Base-by-base conservation (phyloP, 2,113 vertebrate species). In the Grallaria varia region DNA sequence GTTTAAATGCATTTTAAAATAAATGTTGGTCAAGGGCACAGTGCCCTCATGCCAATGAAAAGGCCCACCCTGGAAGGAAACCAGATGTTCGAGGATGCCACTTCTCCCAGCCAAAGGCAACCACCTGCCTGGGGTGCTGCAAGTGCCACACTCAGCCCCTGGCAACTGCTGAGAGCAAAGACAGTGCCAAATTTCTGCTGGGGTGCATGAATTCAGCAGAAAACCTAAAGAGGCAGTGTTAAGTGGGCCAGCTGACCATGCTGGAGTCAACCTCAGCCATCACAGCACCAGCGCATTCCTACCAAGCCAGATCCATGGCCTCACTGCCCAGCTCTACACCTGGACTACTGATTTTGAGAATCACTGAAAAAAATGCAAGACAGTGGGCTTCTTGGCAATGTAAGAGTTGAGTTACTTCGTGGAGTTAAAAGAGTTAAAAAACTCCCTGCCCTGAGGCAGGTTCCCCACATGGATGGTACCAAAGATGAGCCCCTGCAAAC, bases 201-300 rank as follows among this genome's bases (percentile, higher is more conserved):
- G 16, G 50, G 75, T 28, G n/a, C 1, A 1, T 47, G 33, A 39
- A 30, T n/a, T 2, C 0, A 58, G 28, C 15, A 66, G 18, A 79
- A 68, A 83, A 73, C 8, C 9, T 19, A 78, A 18, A 74, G 42
- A 71, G 14, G 12, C 55, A 75, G 19, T 1, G 4, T 3, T 9
- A 40, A 30, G 25, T 71, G 53, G 42, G 47, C 31, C 37, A 60
- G 42, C 35, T 78, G 47, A 33, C 10, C 3, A 0, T 35, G 50
- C 27, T 89, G 56, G 52, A 87, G 11, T 25, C 2, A 1, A 22
- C 12, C 10, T 10, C 2, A 2, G n/a, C 9, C 27, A 11, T 14
- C 0, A 0, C 1, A 3, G 14, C 4, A 7, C 19, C 71, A 47
- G 40, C 2, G 10, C 3, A 3, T 50, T 52, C 18, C 39, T 30